These are phyloP conservation scores for Drosophila borborema DNA, from an alignment of 2,888 invertebrate genomes.

Conservation along the genomic window DNA sequence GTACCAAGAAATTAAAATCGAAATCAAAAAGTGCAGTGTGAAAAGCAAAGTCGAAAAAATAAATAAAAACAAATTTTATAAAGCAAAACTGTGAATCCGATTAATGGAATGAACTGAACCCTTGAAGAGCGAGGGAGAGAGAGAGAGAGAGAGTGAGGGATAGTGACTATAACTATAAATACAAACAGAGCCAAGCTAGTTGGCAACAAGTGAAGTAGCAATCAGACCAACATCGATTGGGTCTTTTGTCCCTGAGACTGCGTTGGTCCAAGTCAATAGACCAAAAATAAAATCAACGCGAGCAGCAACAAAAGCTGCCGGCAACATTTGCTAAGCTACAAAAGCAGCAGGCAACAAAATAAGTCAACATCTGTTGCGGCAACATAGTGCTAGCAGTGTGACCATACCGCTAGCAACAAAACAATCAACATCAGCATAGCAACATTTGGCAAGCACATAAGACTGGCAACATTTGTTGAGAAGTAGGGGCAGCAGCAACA, in stretches of 20 bases:
- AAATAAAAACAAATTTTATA: constrained; percentile 21
- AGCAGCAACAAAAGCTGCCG: constrained; percentile 3
- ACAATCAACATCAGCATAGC: neutral
- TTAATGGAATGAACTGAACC: constrained; percentile 73
- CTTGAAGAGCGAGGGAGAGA: constrained; percentile 34
- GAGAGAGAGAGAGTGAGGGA: neutral
- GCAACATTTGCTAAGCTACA: neutral
- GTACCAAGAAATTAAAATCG: constrained; percentile 68
- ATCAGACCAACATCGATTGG: constrained; percentile 12
- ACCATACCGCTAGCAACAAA: neutral
- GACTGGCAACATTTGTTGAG: neutral
- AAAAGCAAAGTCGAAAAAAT: constrained; percentile 26
- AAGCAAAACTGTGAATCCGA: constrained; percentile 68
- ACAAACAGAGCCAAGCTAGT: constrained; percentile 48
- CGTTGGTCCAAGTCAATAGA: constrained; percentile 68
- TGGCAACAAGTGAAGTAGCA: constrained; percentile 66
- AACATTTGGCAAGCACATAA: neutral
- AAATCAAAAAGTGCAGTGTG: constrained; percentile 70
- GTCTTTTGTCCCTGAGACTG: constrained; percentile 21
- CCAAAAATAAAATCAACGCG: constrained; percentile 57
- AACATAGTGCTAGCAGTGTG: neutral
- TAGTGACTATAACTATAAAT: constrained; percentile 52
- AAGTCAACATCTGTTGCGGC: neutral
- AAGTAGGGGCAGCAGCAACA: neutral
- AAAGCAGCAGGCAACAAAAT: neutral